Base-by-base conservation (phyloP, 2,113 vertebrate genomes). In the Copsychus sechellarum region DNA sequence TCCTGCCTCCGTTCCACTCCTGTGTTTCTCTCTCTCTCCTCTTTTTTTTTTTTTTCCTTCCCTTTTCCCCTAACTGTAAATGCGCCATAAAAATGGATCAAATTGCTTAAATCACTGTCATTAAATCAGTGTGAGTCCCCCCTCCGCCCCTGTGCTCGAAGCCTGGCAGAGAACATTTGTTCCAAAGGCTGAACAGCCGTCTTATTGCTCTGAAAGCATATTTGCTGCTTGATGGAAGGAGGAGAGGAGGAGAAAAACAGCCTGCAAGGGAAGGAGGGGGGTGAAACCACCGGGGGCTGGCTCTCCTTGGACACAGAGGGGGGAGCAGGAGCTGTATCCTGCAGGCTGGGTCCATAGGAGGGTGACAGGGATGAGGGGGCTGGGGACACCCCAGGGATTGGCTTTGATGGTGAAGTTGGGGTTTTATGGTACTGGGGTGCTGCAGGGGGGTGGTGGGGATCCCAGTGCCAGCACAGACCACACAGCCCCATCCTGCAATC, bases 71-170 rank as follows among this genome's bases (percentile, higher is more conserved):
- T 93, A 92, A 95, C 95, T 97, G 96, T 96, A 97, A 96, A 96
- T 96, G 95, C 90, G 33, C 96, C 95, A 93, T 96, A 96, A 96
- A 97, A 97, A 96, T 96, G 95, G 96, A 95, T 97, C 94, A 96
- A 97, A 97, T 96, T 96, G 96, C 96, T 96, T 96, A 96, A 97
- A 97, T 96, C 96, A 94, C 96, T 96, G 93, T 97, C 94, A 97
- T 97, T 97, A 97, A 96, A 95, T 96, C 94, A 93, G 95, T 96
- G 95, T 96, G 95, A 96, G 95, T 94, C 96, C 95, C 96, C 95
- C 95, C 96, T 95, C 96, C 96, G 34, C 95, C 96, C 93, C 88
- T 94, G 92, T 93, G 93, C 93, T 95, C 77, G 66, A 87, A 95
- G 95, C 93, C 95, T 96, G 96, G 93, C 88, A 95, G 88, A 92